These are phyloP conservation scores for Crenuchus spilurus DNA, from an alignment of 2,797 vertebrate species.

Conservation along the genomic window DNA sequence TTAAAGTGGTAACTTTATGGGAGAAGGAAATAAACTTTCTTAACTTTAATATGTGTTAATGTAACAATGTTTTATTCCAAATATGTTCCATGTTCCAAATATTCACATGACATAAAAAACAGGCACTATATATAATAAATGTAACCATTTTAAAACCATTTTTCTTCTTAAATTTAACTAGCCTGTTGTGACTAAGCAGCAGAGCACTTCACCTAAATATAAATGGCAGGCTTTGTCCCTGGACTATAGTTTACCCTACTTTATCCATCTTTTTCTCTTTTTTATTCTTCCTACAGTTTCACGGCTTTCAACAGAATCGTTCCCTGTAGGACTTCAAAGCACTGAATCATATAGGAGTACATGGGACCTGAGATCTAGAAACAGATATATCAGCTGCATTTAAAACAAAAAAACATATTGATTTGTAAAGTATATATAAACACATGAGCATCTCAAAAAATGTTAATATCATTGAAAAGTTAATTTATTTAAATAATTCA, in stretches of 20 bases:
- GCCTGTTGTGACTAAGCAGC: not conserved
- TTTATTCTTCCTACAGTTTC: not conserved
- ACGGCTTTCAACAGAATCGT: not conserved
- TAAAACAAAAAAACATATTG: no score
- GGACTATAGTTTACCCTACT: not conserved
- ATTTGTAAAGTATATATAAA: no score
- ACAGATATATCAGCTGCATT: no score
- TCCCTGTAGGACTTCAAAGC: conserved; percentile 1
- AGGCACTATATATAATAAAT: no score
- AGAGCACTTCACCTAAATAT: not conserved
- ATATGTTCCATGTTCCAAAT: no score
- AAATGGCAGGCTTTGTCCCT: not conserved
- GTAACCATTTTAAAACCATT: not conserved
- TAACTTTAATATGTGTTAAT: no score
- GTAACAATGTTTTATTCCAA: not conserved
- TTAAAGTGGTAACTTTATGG: not conserved
- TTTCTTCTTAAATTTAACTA: conserved; percentile 1
- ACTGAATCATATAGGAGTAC: no score
- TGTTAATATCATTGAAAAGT: no score
- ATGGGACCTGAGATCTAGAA: no score
- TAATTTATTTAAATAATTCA: no score
- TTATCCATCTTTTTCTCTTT: not conserved
- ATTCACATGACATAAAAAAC: no score
- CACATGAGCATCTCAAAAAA: no score
- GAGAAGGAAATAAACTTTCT: not conserved